Percentiles rank a stretch among this genome's conserved stretches.
Evolutionary conservation across 2,888 invertebrate genomes (phyloP).

Genomic region (Listrodromus nycthemerus): DNA sequence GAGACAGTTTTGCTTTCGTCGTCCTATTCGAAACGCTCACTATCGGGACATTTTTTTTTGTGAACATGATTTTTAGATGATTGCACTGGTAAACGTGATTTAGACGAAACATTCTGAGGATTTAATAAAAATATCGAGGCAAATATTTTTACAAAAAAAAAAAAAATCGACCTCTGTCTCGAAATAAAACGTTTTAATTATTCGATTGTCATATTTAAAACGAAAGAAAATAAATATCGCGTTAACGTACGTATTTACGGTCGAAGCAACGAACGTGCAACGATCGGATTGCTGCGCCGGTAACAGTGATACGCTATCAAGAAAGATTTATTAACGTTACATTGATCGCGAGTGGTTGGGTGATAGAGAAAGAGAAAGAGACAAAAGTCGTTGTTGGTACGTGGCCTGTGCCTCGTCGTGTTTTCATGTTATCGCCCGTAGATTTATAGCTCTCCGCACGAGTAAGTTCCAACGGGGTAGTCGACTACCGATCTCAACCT

Average conservation of each 20-base stretch:
- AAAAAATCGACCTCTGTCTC: background rate
- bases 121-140: no score
- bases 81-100: no score
- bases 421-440: constrained; percentile 50
- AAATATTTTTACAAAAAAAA: background rate
- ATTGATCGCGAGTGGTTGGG: constrained; percentile 37
- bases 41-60: background rate
- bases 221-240: constrained; percentile 13
- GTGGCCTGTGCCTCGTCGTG: constrained; percentile 46
- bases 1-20: no score
- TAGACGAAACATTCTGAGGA: no score
- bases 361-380: constrained; percentile 19
- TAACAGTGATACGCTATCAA: constrained; percentile 55
- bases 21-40: background rate
- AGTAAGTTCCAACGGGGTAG: constrained; percentile 40
- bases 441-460: constrained; percentile 46
- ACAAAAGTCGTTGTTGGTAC: constrained; percentile 11
- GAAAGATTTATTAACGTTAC: constrained; percentile 51
- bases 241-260: constrained; percentile 18
- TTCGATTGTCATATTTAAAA: constrained; percentile 1
- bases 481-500: constrained; percentile 32
- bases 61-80: background rate
- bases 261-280: constrained; percentile 22
- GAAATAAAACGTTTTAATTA: no score
- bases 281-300: constrained; percentile 35